Evolutionary conservation across 2,113 vertebrate species (phyloP), one percentile per base, ranked within the genome.

Genomic region (Dendropsophus ebraccatus): DNA sequence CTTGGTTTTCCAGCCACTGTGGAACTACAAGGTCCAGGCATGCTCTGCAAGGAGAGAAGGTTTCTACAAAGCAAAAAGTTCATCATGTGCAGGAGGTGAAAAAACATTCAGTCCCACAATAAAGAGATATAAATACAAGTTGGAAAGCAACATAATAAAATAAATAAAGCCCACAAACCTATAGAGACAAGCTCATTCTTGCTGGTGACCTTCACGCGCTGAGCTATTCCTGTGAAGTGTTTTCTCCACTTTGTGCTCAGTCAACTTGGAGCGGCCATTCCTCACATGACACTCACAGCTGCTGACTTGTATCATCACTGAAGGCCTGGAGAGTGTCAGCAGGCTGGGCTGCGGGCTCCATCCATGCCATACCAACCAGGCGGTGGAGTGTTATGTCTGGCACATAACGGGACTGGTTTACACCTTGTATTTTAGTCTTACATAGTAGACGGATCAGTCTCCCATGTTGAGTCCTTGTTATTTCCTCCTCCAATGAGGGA

Each of bases 281-380:
- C 77, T 58, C 84, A 85, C 75, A 85, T 79, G 84, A 85, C 84
- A 70, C 30, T 72, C 62, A 60, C 84, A 85, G 75, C 84, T 85
- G 84, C 84, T 47, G 54, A 69, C 2, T 52, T 52, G 25, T 41
- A 41, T 78, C 74, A 85, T 80, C 84, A 80, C 79, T 58, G 76
- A 23, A 37, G 37, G 23, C 50, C 45, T 21, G 58, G 58, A 78
- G 50, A 41, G n/a, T 16, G 58, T 67, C 56, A 52, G 83, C 45
- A 52, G 41, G 41, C 37, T 5, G 37, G 54, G 23, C 58, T 1
- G 14, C 62, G 16, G 1, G 10, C 6, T 37, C 52, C 35, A 60
- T 47, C 13, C 47, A 75, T 17, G 23, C n/a, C 70, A 74, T 4
- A 2, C 75, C 54, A 25, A 32, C 4, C 54, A 41, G 10, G 13